Base-by-base conservation (phyloP, 2,797 vertebrate genomes). In the Acropternis orthonyx region DNA sequence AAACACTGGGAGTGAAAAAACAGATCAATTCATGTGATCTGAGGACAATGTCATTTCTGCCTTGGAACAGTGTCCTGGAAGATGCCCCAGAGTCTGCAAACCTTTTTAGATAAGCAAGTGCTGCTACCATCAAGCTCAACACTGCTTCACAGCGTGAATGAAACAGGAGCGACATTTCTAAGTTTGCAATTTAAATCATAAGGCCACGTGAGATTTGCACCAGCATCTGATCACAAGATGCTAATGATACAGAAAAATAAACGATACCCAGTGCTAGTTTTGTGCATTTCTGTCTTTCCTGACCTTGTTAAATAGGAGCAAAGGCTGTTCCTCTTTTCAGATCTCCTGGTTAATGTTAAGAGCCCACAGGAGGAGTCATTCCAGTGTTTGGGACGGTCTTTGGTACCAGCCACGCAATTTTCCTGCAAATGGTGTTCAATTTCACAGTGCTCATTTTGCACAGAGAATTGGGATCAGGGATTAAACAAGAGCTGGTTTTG, bases 191-290 rank as follows among this genome's bases (percentile, higher is more conserved):
- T 49, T 55, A 72, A 73, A 51, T 18, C 52, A 30, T 3, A 75
- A 86, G 28, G 46, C 52, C 61, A 52, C 4, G 0, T 28, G 56
- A 88, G 52, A 75, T 49, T 54, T 59, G 39, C 44, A 79, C 52
- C 52, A 91, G 67, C 52, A 87, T 76, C n/a, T 0, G 1, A 51
- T 52, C 68, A n/a, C 39, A 73, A 87, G 85, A 69, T 43, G 34
- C 41, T 69, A 65, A 75, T 36, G 48, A 83, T 18, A 66, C 32
- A 74, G 83, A 83, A 94, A 87, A 96, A 94, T 88, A 94, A 96
- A 94, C 37, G 9, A 71, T 48, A 69, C 32, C 30, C 30, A 54
- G 28, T 80, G 73, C 67, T 59, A 76, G 37, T 52, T 86, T 81
- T 56, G 74, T 17, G 10, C 44, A 59, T 73, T 21, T 85, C 62